Conservation (phyloP, 2,113 vertebrate genomes). For the Phaetusa simplex region DNA sequence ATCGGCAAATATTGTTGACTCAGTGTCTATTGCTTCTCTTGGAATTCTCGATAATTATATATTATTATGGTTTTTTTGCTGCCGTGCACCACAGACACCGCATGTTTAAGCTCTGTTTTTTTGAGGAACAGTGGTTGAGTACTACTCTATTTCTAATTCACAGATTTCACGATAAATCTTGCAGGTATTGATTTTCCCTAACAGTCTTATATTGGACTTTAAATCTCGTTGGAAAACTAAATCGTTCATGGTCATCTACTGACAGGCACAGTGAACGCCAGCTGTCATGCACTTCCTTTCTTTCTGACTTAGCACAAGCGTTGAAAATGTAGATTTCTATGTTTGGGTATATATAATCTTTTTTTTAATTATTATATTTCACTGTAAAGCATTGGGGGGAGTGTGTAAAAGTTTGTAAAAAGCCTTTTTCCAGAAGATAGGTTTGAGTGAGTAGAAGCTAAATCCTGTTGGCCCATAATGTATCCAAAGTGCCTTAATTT, state of each 20-base stretch:
- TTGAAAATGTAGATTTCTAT: background rate
- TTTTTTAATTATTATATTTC: background rate
- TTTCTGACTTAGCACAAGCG: background rate
- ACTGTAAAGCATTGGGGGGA: background rate
- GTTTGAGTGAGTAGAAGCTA: background rate
- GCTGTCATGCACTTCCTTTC: background rate
- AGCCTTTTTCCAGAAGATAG: background rate
- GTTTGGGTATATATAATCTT: background rate
- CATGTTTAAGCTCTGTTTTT: background rate
- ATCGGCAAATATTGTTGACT: background rate
- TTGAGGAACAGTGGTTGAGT: background rate
- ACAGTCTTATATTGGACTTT: background rate
- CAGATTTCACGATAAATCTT: background rate
- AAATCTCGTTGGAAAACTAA: slow-evolving; percentile 8
- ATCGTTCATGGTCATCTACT: slow-evolving; percentile 14
- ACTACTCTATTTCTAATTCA: background rate
- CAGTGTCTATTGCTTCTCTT: background rate
- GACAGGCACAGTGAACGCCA: background rate
- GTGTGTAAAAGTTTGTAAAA: background rate
- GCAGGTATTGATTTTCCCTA: slow-evolving; percentile 24
- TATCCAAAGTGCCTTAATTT: background rate
- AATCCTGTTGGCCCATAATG: background rate
- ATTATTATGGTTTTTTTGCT: background rate
- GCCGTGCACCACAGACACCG: background rate
- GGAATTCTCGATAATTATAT: background rate